A percentile compares a stretch with the other conserved stretches of the same genome.
Conservation (phyloP, 2,797 vertebrate genomes). For the Spinibarbus caldwelli region DNA sequence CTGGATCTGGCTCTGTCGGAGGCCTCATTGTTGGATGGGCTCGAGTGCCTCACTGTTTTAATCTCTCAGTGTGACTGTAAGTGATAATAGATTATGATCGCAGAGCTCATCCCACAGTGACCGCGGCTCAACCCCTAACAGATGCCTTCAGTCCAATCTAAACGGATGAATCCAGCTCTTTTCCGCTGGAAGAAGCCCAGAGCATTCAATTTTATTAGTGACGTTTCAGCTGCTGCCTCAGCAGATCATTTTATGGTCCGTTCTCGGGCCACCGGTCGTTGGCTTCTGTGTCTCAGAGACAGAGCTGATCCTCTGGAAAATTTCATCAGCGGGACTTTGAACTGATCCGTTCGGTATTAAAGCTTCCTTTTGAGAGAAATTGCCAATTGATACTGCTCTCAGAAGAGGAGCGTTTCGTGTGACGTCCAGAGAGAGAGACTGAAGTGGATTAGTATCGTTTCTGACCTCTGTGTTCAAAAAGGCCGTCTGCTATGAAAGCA, state of each 20-base stretch:
- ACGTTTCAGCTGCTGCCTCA: slow-evolving; percentile 33
- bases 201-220: too few species aligned
- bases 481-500: not conserved
- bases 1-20: not conserved
- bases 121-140: not conserved
- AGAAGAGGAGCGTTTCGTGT: slow-evolving; percentile 34
- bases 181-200: too few species aligned
- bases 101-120: not conserved
- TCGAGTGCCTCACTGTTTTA: not conserved
- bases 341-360: too few species aligned
- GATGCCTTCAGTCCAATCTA: not conserved
- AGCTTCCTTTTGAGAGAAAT: slow-evolving; percentile 36
- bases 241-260: slow-evolving; percentile 53
- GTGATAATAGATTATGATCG: slow-evolving; percentile 3
- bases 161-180: not conserved
- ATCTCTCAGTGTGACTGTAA: slow-evolving; percentile 20
- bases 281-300: too few species aligned
- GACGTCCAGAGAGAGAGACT: slow-evolving; percentile 11
- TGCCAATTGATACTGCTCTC: slow-evolving; percentile 49
- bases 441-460: slow-evolving; percentile 12
- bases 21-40: too few species aligned
- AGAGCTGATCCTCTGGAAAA: too few species aligned
- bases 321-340: too few species aligned
- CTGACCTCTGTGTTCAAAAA: slow-evolving; percentile 17
- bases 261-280: too few species aligned